Conservation (phyloP, 2,797 vertebrate genomes). For the Centropyge bicolor region DNA sequence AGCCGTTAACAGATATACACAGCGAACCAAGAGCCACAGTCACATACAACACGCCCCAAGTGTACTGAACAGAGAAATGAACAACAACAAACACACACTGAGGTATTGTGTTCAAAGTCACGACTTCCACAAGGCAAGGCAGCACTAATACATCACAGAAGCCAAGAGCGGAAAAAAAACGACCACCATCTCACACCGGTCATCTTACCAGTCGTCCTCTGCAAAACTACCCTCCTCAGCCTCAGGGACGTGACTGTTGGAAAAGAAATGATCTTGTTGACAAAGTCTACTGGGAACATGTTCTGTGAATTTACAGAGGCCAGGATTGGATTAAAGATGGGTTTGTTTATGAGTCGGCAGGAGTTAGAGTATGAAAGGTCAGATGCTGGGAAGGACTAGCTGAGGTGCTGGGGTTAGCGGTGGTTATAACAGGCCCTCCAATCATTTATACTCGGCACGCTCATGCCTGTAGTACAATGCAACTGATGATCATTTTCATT, state of each 20-base stretch:
- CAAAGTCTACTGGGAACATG: slow-evolving; percentile 50
- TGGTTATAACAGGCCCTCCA: slow-evolving; percentile 9
- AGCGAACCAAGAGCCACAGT: slow-evolving; percentile 56
- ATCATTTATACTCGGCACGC: not conserved
- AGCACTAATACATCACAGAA: slow-evolving; percentile 79
- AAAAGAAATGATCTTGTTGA: slow-evolving; percentile 79
- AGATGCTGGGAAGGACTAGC: slow-evolving; percentile 28
- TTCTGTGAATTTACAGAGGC: slow-evolving; percentile 23
- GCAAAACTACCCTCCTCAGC: slow-evolving; percentile 94
- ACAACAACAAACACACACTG: slow-evolving; percentile 46
- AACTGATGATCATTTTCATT: not conserved
- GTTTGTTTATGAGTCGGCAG: slow-evolving; percentile 37
- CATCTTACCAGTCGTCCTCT: slow-evolving; percentile 96
- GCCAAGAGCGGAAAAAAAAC: slow-evolving; percentile 66
- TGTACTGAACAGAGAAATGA: slow-evolving; percentile 54
- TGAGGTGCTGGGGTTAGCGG: slow-evolving; percentile 13
- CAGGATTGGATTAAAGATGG: slow-evolving; percentile 40
- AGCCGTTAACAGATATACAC: slow-evolving; percentile 37
- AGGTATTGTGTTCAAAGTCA: slow-evolving; percentile 58
- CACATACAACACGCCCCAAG: slow-evolving; percentile 62
- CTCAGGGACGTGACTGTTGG: slow-evolving; percentile 93
- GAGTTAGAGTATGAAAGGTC: slow-evolving; percentile 21
- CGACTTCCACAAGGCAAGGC: slow-evolving; percentile 79
- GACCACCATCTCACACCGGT: slow-evolving; percentile 63
- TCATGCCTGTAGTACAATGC: not conserved